A percentile compares a stretch with the other conserved stretches of the same genome.
Evolutionary conservation across 1,140 invertebrate genomes (phyloP).

Genomic region (Sycophila sp.): DNA sequence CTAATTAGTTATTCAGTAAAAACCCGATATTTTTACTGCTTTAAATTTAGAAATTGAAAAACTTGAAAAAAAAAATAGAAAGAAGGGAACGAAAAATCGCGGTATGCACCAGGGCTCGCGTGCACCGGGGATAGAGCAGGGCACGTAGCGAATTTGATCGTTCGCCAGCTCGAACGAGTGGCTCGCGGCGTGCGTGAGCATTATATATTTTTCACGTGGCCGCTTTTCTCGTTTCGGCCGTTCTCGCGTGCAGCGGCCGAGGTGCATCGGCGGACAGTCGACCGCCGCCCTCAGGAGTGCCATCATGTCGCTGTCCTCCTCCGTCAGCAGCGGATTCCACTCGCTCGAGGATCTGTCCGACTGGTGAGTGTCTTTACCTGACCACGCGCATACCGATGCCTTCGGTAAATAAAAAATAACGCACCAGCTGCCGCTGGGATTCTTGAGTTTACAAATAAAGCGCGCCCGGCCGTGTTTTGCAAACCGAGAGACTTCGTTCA

Average conservation of each 20-base stretch:
- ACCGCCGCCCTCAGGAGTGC: conserved; percentile 5
- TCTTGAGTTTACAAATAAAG: no score
- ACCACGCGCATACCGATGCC: conserved; percentile 36
- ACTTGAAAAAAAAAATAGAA: no score
- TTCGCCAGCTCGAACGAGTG: not conserved
- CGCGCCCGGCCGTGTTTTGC: no score
- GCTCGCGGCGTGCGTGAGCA: not conserved
- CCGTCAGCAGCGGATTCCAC: conserved; percentile 45
- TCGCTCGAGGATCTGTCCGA: conserved; percentile 46
- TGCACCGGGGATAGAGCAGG: not conserved
- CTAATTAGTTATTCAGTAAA: no score
- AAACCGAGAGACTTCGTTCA: no score
- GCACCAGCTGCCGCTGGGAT: no score
- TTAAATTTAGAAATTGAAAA: no score
- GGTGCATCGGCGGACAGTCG: not conserved
- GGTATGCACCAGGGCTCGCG: no score
- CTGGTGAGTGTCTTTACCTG: conserved; percentile 39
- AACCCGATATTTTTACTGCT: no score
- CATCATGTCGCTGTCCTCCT: conserved; percentile 47
- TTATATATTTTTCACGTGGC: conserved; percentile 27
- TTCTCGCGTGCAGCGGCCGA: not conserved
- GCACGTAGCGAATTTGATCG: conserved; percentile 4
- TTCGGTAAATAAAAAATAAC: no score
- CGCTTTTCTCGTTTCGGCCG: not conserved
- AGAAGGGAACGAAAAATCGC: no score